Conservation (phyloP, 2,888 invertebrate species). For the Therioaphis trifolii region DNA sequence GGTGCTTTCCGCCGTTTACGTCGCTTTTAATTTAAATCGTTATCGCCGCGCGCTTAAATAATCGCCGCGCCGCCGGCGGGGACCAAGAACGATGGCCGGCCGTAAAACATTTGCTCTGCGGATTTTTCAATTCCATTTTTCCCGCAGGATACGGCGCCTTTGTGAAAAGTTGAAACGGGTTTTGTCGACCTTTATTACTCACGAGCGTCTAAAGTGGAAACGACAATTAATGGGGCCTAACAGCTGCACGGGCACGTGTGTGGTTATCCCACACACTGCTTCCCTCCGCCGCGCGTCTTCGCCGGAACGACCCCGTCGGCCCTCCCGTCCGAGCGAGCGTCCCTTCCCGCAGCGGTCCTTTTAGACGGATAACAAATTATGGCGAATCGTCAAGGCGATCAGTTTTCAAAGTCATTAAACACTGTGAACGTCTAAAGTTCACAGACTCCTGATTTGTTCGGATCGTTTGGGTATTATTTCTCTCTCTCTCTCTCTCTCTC, state of each 20-base stretch:
- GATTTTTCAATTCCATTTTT: not conserved
- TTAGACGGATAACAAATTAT: constrained; percentile 45
- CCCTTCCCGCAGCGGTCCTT: not conserved
- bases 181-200: constrained; percentile 28
- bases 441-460: constrained; percentile 36
- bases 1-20: no score
- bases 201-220: constrained; percentile 50
- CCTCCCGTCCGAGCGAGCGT: not conserved
- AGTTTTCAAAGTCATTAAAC: constrained; percentile 58
- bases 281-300: not conserved
- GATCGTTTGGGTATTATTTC: constrained; percentile 20
- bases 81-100: not conserved
- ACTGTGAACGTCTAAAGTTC: constrained; percentile 48
- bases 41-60: no score
- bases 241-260: constrained; percentile 61
- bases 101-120: not conserved
- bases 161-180: constrained; percentile 12
- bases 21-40: no score
- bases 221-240: constrained; percentile 54
- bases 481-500: no score
- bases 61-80: not conserved
- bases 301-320: not conserved
- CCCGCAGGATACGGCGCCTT: constrained; percentile 1
- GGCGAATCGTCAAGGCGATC: constrained; percentile 51
- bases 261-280: constrained; percentile 58